These are phyloP conservation scores for Hyphantria cunea DNA, from an alignment of 1,140 invertebrate species.

Conservation along the genomic window DNA sequence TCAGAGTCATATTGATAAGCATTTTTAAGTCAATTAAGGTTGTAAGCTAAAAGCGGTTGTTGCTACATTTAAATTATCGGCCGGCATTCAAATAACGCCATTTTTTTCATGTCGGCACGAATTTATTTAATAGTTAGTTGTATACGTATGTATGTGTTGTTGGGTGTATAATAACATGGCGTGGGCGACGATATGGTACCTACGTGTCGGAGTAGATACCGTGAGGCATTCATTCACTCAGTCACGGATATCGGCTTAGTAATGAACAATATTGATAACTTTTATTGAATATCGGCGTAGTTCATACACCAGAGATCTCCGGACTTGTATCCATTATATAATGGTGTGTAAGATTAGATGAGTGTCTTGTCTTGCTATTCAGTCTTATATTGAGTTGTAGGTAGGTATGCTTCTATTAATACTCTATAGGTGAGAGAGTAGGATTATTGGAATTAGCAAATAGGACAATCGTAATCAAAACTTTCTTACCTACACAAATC, in stretches of 20 bases:
- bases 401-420: too few relatives aligned
- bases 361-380: too few relatives aligned
- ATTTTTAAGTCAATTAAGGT: constrained; percentile 82
- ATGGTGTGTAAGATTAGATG: too few relatives aligned
- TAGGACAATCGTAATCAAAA: too few relatives aligned
- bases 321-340: constrained; percentile 6
- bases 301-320: constrained; percentile 11
- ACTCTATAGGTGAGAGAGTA: too few relatives aligned
- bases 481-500: too few relatives aligned
- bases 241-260: constrained; percentile 49
- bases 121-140: constrained; percentile 72
- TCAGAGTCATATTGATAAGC: constrained; percentile 71
- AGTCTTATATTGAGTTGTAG: too few relatives aligned
- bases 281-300: constrained; percentile 29
- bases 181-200: constrained; percentile 53
- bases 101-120: constrained; percentile 80
- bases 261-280: constrained; percentile 34
- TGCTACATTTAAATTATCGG: constrained; percentile 82
- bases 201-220: constrained; percentile 36
- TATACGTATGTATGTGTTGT: constrained; percentile 66
- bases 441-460: too few relatives aligned
- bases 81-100: constrained; percentile 80
- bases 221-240: constrained; percentile 47
- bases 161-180: constrained; percentile 60
- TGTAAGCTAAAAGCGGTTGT: constrained; percentile 81